A percentile compares a stretch with the other conserved stretches of the same genome.
Evolutionary conservation across 2,797 vertebrate genomes (phyloP).

Genomic region (Parambassis ranga): DNA sequence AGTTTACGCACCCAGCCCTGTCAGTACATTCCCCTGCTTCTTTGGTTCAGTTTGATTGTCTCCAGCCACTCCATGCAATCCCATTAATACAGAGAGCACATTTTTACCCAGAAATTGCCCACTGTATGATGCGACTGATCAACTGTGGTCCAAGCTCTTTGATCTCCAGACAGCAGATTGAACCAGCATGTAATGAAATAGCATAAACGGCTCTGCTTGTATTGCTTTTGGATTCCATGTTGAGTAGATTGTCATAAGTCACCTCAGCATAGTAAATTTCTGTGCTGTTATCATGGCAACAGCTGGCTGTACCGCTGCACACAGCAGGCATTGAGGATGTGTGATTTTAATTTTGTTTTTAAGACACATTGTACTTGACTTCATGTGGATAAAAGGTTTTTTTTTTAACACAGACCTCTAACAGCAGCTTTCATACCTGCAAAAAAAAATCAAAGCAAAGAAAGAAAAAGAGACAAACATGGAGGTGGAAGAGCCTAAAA

Average conservation of each 20-base stretch:
- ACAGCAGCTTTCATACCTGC: background rate
- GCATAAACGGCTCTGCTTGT: background rate
- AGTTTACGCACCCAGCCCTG: background rate
- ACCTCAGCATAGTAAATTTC: background rate
- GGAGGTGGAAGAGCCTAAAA: background rate
- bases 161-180: background rate
- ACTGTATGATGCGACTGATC: background rate
- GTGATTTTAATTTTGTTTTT: background rate
- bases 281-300: constrained; percentile 21
- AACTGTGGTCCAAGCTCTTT: background rate
- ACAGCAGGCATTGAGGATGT: constrained; percentile 9
- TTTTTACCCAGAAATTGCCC: too few species aligned
- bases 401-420: constrained; percentile 3
- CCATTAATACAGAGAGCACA: too few species aligned
- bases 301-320: constrained; percentile 1
- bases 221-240: background rate
- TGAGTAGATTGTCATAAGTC: constrained; percentile 18
- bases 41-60: background rate
- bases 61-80: too few species aligned
- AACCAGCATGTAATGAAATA: constrained; percentile 5
- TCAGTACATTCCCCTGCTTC: background rate
- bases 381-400: constrained; percentile 8
- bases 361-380: background rate
- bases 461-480: background rate
- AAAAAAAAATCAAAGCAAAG: background rate